Evolutionary conservation across 2,797 vertebrate species (phyloP).

Genomic region (Platyrinchus mystaceus): DNA sequence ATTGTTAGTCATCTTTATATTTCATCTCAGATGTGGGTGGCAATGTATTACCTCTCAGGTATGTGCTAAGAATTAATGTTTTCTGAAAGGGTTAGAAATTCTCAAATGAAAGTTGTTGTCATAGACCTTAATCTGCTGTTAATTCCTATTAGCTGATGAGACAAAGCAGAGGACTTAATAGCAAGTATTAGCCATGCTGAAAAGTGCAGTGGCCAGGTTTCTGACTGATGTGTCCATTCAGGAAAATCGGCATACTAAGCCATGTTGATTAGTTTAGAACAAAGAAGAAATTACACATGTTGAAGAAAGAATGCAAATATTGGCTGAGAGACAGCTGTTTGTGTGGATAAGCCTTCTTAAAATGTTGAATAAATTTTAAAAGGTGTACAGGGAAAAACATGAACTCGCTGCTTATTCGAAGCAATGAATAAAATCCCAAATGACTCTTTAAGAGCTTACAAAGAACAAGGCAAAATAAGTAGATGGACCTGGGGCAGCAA

Average conservation of each 20-base stretch:
- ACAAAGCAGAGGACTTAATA: neutral
- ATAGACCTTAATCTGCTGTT: neutral
- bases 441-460: neutral
- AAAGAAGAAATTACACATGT: neutral
- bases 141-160: neutral
- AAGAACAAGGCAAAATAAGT: neutral
- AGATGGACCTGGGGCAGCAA: neutral
- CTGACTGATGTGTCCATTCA: neutral
- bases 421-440: neutral
- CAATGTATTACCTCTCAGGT: neutral
- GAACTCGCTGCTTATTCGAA: neutral
- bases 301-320: neutral
- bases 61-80: neutral
- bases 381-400: neutral
- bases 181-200: neutral
- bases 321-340: neutral
- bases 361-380: neutral
- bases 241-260: neutral
- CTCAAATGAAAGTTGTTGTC: neutral
- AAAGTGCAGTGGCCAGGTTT: neutral
- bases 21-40: neutral
- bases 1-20: neutral
- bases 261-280: neutral
- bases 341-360: neutral
- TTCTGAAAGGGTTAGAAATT: neutral